A percentile compares a stretch with the other conserved stretches of the same genome.
Evolutionary conservation across 2,888 invertebrate genomes (phyloP).

Genomic region (Ceramica pisi): DNA sequence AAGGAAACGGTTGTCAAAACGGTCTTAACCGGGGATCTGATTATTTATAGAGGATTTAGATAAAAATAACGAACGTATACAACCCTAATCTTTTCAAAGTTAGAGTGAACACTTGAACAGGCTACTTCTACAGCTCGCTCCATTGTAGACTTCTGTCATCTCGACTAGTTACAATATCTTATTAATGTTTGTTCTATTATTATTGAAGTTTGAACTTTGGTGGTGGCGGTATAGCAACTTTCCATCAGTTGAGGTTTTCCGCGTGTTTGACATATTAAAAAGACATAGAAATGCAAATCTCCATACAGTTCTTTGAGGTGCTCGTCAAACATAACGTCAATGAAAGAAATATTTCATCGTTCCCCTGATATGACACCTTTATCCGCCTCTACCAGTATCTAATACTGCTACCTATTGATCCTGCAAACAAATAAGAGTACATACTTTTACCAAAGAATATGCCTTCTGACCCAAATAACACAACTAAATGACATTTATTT

Average conservation of each 20-base stretch:
- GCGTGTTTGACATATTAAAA: neutral
- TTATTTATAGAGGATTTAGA: no score
- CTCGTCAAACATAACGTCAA: neutral
- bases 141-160: no score
- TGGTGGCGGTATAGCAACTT: neutral
- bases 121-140: no score
- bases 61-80: no score
- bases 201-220: neutral
- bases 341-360: neutral
- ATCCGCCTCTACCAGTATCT: neutral
- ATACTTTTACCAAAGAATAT: neutral
- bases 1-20: no score
- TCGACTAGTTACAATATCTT: no score
- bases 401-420: neutral
- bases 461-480: no score
- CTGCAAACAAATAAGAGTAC: neutral
- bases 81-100: no score
- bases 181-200: no score
- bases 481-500: no score
- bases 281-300: neutral
- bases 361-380: neutral
- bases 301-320: neutral
- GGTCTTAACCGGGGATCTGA: no score
- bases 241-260: neutral
- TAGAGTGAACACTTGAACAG: no score